phyloP scores from a whole-genome alignment of 64 coral and sea anemone genomes.

The Cladopsammia gracilis region DNA sequence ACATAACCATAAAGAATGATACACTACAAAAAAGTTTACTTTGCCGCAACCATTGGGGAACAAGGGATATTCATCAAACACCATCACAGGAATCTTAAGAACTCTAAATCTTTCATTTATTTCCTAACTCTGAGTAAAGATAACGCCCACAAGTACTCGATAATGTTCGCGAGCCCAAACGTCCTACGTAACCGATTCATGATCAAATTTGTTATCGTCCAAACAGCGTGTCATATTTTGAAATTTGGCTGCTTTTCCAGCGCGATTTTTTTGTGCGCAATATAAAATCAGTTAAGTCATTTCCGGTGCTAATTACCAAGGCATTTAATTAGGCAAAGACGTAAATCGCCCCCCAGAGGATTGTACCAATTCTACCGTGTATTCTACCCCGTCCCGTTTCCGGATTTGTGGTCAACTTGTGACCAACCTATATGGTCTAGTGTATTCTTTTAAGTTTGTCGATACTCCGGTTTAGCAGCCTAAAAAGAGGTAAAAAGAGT shows the following conservation, averaged over 20 bases:
- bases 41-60: too few species aligned
- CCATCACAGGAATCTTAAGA: constrained; percentile 1
- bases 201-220: background rate
- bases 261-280: background rate
- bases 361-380: background rate
- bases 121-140: background rate
- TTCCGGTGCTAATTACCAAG: constrained; percentile 45
- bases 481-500: too few species aligned
- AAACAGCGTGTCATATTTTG: background rate
- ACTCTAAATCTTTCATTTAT: constrained; percentile 7
- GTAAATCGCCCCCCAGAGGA: constrained; percentile 53
- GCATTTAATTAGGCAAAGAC: constrained; percentile 51
- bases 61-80: background rate
- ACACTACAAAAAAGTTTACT: too few species aligned
- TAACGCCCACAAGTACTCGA: background rate
- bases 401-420: constrained; percentile 26
- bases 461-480: background rate
- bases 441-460: background rate
- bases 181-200: background rate
- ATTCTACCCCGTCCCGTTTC: constrained; percentile 25
- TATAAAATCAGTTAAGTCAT: constrained; percentile 54
- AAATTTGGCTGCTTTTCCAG: background rate
- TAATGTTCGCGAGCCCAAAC: background rate
- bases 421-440: background rate
- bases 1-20: too few species aligned